A percentile compares a stretch with the other conserved stretches of the same genome.
Evolutionary conservation across 2,797 vertebrate genomes (phyloP).

Genomic region (Rhynchonycteris naso): DNA sequence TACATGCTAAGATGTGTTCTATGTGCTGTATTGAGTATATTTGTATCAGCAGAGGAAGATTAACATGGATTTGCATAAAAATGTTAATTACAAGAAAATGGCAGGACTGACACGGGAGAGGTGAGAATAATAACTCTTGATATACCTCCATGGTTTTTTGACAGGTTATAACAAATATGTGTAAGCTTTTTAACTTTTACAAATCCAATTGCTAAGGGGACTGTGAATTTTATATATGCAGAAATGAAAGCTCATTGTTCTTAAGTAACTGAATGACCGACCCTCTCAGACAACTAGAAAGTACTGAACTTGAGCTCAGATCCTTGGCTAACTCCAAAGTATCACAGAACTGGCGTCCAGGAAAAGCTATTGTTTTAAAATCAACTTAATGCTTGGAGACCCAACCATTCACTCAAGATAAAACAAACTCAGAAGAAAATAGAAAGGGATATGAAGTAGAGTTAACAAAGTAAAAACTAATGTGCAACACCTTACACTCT

Average conservation of each 20-base stretch:
- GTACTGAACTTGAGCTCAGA: neutral
- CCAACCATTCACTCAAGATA: neutral
- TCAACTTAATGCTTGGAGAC: conserved; percentile 6
- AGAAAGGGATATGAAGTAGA: conserved; percentile 7
- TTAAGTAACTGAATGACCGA: neutral
- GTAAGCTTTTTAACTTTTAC: neutral
- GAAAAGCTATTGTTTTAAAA: conserved; percentile 40
- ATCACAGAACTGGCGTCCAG: neutral
- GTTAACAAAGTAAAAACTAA: conserved; percentile 48
- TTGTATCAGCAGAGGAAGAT: neutral
- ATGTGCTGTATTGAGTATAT: neutral
- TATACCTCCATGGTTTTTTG: neutral
- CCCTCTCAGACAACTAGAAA: neutral
- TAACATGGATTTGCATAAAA: neutral
- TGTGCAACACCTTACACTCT: neutral
- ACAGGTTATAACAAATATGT: neutral
- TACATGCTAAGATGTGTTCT: neutral
- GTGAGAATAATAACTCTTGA: conserved; percentile 22
- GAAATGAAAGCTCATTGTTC: neutral
- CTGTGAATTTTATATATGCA: neutral
- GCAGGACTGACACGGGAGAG: neutral
- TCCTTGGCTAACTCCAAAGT: neutral
- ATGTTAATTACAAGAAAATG: neutral
- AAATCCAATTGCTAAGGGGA: neutral
- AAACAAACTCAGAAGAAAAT: conserved; percentile 55